Evolutionary conservation across 2,113 vertebrate species (phyloP).

Genomic region (Ochotona curzoniae): DNA sequence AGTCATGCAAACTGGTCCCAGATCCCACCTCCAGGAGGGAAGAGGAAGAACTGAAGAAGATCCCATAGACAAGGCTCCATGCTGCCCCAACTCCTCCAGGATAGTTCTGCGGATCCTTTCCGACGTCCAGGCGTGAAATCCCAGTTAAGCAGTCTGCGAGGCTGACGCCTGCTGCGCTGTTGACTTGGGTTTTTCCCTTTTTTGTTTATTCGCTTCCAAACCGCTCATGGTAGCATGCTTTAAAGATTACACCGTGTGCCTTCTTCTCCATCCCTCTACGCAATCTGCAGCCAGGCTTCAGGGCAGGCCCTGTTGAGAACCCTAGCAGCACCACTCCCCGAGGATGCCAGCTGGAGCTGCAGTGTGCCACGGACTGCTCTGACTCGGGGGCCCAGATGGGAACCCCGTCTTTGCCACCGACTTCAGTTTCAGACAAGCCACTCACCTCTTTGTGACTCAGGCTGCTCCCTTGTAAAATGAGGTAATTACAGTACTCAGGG

Average conservation of each 20-base stretch:
- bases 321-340: neutral
- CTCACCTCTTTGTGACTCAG: constrained; percentile 17
- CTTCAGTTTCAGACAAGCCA: neutral
- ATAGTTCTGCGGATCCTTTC: neutral
- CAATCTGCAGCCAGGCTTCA: neutral
- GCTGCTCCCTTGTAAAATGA: neutral
- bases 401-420: neutral
- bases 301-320: neutral
- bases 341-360: neutral
- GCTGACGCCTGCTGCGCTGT: neutral
- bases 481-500: neutral
- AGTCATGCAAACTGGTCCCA: fast-evolving
- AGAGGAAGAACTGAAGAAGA: neutral
- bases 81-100: neutral
- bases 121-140: neutral
- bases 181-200: neutral
- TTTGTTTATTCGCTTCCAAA: neutral
- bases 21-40: neutral
- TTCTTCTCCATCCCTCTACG: neutral
- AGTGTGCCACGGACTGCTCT: neutral
- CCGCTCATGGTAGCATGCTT: neutral
- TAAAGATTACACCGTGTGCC: neutral
- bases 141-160: neutral
- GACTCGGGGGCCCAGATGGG: neutral
- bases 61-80: neutral